Base-by-base conservation (phyloP, 2,113 vertebrate species). In the Ophthalmolycus amberensis region DNA sequence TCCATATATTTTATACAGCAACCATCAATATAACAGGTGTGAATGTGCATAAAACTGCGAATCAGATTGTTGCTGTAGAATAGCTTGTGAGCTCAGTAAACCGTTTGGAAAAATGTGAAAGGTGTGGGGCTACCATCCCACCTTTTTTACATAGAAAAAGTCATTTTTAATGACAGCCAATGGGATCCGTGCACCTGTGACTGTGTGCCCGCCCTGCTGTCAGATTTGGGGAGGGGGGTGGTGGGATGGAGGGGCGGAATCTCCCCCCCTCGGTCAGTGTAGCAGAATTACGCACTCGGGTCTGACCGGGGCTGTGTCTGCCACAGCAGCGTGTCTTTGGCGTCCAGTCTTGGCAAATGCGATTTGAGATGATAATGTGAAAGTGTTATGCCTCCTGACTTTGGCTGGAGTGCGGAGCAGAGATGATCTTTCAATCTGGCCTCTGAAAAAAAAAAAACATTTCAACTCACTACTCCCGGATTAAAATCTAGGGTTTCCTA, bases 401-500 rank as follows among this genome's bases (percentile, higher is more conserved):
- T 60, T 70, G 54, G 15, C 29, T 60, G 62, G 59, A 62, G 56
- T 77, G 52, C 52, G 44, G 65, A 52, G n/a, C 48, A 46, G 18
- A 73, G 59, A 82, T 68, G 50, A 38, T 62, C 62, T 38, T 8
- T 42, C 59, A 69, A 52, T 79, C 63, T 78, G 68, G 34, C 71
- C 68, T 80, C 71, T 72, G 65, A 79, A 89, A 85, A 84, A 66
- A 84, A 87, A 29, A 32, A 29, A 59, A 16, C 75, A 80, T 82
- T 91, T 88, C 83, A 83, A 63, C 85, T 85, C 87, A 80, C 81
- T 76, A 67, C 75, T 79, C 73, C 34, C 14, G 73, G 91, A 92
- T 93, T 91, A 90, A 88, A 93, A 88, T 92, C 87, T 85, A 81
- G 89, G 74, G 83, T 93, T 92, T 93, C 90, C 90, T 94, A 93